phyloP scores from a whole-genome alignment of 2,113 vertebrate species.

The Pseudorhombus dupliciocellatus region DNA sequence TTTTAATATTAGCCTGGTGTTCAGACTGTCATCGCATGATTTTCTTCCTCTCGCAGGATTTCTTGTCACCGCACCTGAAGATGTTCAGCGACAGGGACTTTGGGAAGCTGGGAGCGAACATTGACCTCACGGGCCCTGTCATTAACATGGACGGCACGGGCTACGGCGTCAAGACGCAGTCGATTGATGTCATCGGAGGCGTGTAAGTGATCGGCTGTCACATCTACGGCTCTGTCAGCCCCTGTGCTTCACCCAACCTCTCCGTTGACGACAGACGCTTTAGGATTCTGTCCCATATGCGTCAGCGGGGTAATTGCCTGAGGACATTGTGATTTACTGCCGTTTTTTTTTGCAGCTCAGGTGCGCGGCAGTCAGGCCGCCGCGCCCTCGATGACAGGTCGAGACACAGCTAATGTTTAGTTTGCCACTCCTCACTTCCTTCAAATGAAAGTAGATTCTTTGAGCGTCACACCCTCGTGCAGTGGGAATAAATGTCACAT shows the following conservation, averaged over 20 bases:
- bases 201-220: conserved; percentile 84
- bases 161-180: conserved; percentile 88
- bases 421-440: conserved; percentile 29
- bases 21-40: not conserved
- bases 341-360: conserved; percentile 3
- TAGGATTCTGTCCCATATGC: not conserved
- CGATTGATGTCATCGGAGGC: conserved; percentile 87
- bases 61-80: conserved; percentile 87
- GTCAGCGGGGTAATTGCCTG: not conserved
- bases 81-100: conserved; percentile 92
- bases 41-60: conserved; percentile 80
- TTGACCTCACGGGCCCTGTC: conserved; percentile 87
- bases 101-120: conserved; percentile 83
- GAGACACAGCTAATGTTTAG: conserved; percentile 53
- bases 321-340: not conserved
- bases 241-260: not conserved
- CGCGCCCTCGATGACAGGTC: conserved; percentile 59
- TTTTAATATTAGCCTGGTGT: not conserved
- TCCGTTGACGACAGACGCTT: not conserved
- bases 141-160: conserved; percentile 86
- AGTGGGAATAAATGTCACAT: not conserved
- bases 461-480: conserved; percentile 10
- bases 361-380: conserved; percentile 11
- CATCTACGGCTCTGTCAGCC: too few species aligned
- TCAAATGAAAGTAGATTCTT: not conserved